Conservation (phyloP, 2,113 vertebrate species). For the Oceanodroma tethys region DNA sequence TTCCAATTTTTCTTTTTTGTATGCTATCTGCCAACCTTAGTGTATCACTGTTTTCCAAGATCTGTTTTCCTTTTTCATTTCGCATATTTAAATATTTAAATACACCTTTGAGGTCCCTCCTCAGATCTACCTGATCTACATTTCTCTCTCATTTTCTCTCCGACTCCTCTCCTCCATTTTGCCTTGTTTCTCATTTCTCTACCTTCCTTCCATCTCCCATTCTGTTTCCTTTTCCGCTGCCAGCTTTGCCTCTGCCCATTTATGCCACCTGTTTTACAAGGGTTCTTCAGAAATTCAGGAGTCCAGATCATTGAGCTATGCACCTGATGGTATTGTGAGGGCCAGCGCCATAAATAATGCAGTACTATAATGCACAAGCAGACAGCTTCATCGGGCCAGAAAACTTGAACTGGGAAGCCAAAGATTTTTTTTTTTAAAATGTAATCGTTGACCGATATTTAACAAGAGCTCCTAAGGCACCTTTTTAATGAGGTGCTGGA, state of each 20-base stretch:
- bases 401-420: neutral
- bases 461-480: neutral
- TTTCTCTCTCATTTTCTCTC: neutral
- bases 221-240: neutral
- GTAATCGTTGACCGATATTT: neutral
- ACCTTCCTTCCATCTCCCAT: neutral
- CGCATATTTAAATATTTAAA: neutral
- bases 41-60: neutral
- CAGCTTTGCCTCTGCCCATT: neutral
- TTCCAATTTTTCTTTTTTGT: neutral
- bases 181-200: neutral
- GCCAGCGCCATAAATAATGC: neutral
- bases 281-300: neutral
- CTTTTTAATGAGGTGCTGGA: neutral
- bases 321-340: accelerated
- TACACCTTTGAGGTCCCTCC: neutral
- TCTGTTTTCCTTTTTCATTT: neutral
- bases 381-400: neutral
- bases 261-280: neutral
- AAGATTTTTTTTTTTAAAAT: neutral
- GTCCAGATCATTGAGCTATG: neutral
- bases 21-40: neutral
- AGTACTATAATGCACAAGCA: neutral
- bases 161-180: neutral
- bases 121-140: neutral